A percentile compares a stretch with the other conserved stretches of the same genome.
Conservation (phyloP, 2,113 vertebrate genomes). For the Emydocephalus ijimae region DNA sequence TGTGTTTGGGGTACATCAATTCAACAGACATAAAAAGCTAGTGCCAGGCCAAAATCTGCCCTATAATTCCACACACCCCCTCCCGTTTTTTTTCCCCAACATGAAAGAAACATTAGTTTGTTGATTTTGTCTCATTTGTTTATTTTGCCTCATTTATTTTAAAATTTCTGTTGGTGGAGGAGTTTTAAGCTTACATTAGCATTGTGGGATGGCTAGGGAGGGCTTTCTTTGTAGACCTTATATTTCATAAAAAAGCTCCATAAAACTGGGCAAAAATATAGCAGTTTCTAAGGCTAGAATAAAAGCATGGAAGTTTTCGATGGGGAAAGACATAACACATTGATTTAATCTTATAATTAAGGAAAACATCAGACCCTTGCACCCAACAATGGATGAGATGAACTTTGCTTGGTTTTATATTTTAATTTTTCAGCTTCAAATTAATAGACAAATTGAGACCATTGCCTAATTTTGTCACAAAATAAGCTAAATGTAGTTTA, state of each 20-base stretch:
- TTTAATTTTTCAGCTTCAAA: not conserved
- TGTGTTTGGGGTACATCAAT: not conserved
- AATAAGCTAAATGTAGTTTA: conserved; percentile 25
- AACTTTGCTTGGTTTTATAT: not conserved
- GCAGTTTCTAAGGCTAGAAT: not conserved
- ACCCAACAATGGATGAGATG: not conserved
- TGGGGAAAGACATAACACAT: not conserved
- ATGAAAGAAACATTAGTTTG: not conserved
- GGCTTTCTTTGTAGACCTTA: not conserved
- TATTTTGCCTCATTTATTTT: not conserved
- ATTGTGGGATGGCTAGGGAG: not conserved
- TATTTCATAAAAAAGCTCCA: not conserved
- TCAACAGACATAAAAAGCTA: not conserved
- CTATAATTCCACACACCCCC: not conserved
- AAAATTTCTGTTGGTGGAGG: not conserved
- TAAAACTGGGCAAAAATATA: not conserved
- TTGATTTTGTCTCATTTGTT: not conserved
- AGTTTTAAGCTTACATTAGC: not conserved
- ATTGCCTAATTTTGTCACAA: conserved; percentile 52
- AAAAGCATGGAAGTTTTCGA: not conserved
- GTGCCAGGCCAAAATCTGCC: not conserved
- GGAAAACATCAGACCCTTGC: not conserved
- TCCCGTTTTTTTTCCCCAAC: not conserved
- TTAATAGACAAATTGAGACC: not conserved
- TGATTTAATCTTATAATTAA: not conserved